Percentiles rank a stretch among this genome's conserved stretches.
phyloP scores from a whole-genome alignment of 2,113 vertebrate species.

The Vimba vimba region DNA sequence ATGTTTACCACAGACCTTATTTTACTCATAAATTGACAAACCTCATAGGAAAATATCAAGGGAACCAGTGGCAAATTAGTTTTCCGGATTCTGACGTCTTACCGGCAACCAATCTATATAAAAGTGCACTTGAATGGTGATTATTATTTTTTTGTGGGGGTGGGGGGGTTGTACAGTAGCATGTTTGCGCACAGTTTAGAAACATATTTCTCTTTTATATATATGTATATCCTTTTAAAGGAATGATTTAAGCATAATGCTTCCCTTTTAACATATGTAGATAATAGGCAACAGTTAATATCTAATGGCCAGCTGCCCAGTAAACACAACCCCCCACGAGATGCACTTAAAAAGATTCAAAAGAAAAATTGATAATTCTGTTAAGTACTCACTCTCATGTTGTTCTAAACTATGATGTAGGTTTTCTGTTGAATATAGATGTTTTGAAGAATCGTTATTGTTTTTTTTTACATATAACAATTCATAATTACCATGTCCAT shows the following conservation, averaged over 20 bases:
- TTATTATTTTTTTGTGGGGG: constrained; percentile 52
- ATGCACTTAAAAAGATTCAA: too few relatives aligned
- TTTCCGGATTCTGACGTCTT: too few relatives aligned
- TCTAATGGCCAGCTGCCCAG: neutral
- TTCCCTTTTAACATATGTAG: neutral
- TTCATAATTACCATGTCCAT: too few relatives aligned
- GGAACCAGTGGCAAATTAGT: too few relatives aligned
- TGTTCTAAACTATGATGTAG: neutral
- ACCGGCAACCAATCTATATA: neutral
- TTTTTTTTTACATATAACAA: too few relatives aligned
- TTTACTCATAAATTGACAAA: too few relatives aligned
- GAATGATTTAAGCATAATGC: neutral
- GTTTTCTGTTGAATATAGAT: too few relatives aligned
- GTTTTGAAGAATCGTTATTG: too few relatives aligned
- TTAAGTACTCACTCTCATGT: constrained; percentile 6
- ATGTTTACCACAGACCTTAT: too few relatives aligned
- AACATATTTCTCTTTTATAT: neutral
- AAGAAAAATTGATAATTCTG: neutral
- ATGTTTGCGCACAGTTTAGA: constrained; percentile 2
- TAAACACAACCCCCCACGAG: neutral
- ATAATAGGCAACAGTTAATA: neutral
- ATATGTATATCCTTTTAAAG: neutral
- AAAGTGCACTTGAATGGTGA: constrained; percentile 66
- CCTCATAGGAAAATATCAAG: too few relatives aligned
- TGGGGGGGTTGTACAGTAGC: constrained; percentile 48